Percentiles rank a stretch among this genome's conserved stretches.
phyloP scores from a whole-genome alignment of 1,140 invertebrate species.

The Brachionus angularis region DNA sequence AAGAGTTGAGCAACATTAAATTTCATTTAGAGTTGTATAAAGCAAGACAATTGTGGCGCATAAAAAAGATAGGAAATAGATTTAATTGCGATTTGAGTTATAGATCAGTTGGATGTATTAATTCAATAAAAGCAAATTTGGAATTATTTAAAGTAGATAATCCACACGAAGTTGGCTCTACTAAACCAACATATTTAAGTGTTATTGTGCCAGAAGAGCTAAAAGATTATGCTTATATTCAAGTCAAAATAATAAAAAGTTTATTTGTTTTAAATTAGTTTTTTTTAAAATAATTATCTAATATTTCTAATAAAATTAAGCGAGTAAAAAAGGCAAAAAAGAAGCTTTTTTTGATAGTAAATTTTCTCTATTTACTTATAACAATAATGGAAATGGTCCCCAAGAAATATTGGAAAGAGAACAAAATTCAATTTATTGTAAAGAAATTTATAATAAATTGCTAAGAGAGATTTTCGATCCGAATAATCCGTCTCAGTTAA shows the following conservation, averaged over 20 bases:
- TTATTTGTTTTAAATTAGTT: neutral
- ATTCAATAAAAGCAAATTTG: conserved; percentile 33
- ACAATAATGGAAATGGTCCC: conserved; percentile 7
- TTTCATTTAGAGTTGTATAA: conserved; percentile 28
- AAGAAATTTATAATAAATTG: conserved; percentile 33
- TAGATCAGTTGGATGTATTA: conserved; percentile 35
- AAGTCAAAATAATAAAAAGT: conserved; percentile 38
- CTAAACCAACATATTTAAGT: conserved; percentile 24
- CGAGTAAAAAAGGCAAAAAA: conserved; percentile 18
- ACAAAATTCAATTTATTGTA: conserved; percentile 41
- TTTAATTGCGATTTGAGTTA: conserved; percentile 38
- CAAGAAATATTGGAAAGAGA: conserved; percentile 31
- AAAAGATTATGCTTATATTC: conserved; percentile 38
- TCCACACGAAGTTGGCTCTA: neutral
- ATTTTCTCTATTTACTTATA: conserved; percentile 37
- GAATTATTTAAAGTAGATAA: conserved; percentile 23
- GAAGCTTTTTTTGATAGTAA: conserved; percentile 18
- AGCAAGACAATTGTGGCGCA: conserved; percentile 33
- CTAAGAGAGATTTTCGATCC: conserved; percentile 41
- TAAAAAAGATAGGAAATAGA: conserved; percentile 25
- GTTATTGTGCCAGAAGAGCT: conserved; percentile 30
- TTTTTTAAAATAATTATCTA: neutral
- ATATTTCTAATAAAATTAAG: neutral
- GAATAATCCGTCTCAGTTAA: conserved; percentile 1
- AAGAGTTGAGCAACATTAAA: conserved; percentile 18